Evolutionary conservation across 1,140 invertebrate genomes (phyloP), one percentile per base, ranked within the genome.

Genomic region (Augochlora pura): DNA sequence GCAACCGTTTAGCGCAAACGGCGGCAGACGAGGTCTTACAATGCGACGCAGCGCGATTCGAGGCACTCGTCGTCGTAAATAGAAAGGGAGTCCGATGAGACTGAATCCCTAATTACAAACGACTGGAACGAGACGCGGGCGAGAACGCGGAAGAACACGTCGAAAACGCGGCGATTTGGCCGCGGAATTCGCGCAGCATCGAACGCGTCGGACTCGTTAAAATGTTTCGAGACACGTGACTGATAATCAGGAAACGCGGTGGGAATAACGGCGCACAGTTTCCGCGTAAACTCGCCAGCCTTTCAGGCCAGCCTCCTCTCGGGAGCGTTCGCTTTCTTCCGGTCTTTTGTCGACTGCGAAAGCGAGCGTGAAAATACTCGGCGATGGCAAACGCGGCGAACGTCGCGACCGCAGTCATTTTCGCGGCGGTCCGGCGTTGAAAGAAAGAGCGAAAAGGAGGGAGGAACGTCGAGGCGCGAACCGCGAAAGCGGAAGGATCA

Each of bases 341-440:
- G 68, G 54, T 32, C 46, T 27, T 64, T 77, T 77, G 74, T 69
- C 74, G 66, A 54, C 18, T 25, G 52, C 16, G 46, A 49, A 49
- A 49, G 16, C 14, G 46, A 75, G 67, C 77, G 57, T 59, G 72
- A 83, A 77, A 81, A 68, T 68, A 64, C 54, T 77, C 60, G 65
- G 70, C 75, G 81, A 63, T 71, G 69, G 42, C 62, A 81, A 84
- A 77, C 38, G 65, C 65, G 68, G 8, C 14, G 66, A 74, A 85
- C 76, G 68, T 64, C 74, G 69, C 77, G 81, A 72, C 16, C 21
- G 60, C 27, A 46, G 70, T 72, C 71, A 78, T 64, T 71, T 78
- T 49, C 68, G 46, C 32, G 46, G 16, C 23, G 21, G 76, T 42
- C 42, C 6, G 2, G 6, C 0, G 21, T 2, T 32, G 16, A 18